These are phyloP conservation scores for Thymelicus lineola DNA, from an alignment of 2,888 invertebrate genomes.

Conservation along the genomic window DNA sequence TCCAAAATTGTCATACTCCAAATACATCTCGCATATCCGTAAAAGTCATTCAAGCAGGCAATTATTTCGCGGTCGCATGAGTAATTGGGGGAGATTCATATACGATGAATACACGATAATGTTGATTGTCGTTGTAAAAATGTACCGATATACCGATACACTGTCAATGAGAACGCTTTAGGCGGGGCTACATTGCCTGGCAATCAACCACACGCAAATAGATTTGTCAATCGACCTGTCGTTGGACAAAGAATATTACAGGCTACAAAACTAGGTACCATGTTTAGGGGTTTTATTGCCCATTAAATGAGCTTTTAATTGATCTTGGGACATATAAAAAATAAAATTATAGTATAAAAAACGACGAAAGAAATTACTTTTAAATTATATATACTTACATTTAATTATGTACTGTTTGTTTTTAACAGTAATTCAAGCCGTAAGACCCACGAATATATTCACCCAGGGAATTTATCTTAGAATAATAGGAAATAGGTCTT, in stretches of 20 bases:
- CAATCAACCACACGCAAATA: constrained; percentile 59
- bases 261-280: not conserved
- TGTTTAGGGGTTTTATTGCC: not conserved
- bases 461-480: too few species aligned
- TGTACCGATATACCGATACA: constrained; percentile 44
- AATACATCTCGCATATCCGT: not conserved
- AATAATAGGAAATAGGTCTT: too few species aligned
- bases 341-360: too few species aligned
- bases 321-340: not conserved
- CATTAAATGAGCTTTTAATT: constrained; percentile 7
- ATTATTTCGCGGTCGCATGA: constrained; percentile 31
- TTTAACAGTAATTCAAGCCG: too few species aligned
- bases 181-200: constrained; percentile 41
- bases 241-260: constrained; percentile 43
- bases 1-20: constrained; percentile 3
- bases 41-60: constrained; percentile 31
- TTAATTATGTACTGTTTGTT: too few species aligned
- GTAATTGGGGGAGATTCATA: constrained; percentile 32
- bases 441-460: too few species aligned
- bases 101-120: constrained; percentile 25
- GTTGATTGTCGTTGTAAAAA: constrained; percentile 44
- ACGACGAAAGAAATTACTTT: too few species aligned
- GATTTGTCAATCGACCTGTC: constrained; percentile 45
- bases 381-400: too few species aligned
- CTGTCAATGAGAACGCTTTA: constrained; percentile 46